Base-by-base conservation (phyloP, 2,888 invertebrate species). In the Therioaphis trifolii region DNA sequence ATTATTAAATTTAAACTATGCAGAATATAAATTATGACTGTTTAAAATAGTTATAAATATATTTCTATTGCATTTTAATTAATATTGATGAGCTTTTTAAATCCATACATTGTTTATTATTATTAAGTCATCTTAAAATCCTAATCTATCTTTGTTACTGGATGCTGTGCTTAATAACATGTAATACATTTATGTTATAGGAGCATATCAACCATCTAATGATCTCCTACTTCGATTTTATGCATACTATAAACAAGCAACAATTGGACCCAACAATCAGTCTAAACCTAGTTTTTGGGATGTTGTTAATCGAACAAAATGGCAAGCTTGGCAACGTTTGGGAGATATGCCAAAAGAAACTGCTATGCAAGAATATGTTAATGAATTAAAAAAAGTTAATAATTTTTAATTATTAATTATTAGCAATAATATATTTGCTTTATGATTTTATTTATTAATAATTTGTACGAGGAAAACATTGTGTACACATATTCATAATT, bases 161-260 rank as follows among this genome's bases (percentile, higher is more conserved):
- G n/a, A n/a, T n/a, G n/a, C n/a, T n/a, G n/a, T n/a, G n/a, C n/a
- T n/a, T n/a, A n/a, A n/a, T n/a, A n/a, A n/a, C n/a, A n/a, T n/a
- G n/a, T 49, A 79, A 69, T 35, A 61, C 40, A 66, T 11, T n/a
- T n/a, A n/a, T 76, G n/a, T 78, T 78, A 40, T 55, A 97, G 96
- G 97, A 27, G 94, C 97, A n/a, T 98, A 96, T 90, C 97, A 98
- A 89, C 98, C 98, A 15, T 97, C 97, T 88, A 93, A 95, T 90
- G 95, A 95, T 86, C 91, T 98, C 90, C 95, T 97, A 94, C 91
- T 99, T 74, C 92, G 94, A 86, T 98, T 99, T 89, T 99, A 99
- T 90, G 94, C 94, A 11, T 95, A 94, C 88, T 99, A 92, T 90
- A 99, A 99, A 89, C 98, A 99, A 90, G 98, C 97, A 0, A 96